phyloP scores from a whole-genome alignment of 2,888 invertebrate genomes.

The Netelia melanura region DNA sequence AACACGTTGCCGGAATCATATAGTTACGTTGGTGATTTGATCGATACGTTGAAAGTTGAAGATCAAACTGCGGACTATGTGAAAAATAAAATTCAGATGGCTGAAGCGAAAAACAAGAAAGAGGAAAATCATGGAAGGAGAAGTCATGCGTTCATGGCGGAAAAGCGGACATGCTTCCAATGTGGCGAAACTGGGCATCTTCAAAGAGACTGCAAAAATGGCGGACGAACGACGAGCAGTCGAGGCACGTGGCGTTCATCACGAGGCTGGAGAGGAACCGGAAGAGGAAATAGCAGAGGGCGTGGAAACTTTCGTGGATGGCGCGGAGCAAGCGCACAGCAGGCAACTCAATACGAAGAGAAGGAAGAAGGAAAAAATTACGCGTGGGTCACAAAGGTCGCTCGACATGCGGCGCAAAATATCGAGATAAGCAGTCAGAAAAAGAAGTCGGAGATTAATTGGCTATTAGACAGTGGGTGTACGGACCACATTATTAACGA shows the following conservation, averaged over 20 bases:
- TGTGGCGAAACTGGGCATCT: constrained; percentile 20
- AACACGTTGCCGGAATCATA: constrained; percentile 70
- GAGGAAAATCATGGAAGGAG: constrained; percentile 49
- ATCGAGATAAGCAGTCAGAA: neutral
- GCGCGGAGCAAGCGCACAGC: constrained; percentile 25
- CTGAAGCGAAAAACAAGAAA: constrained; percentile 54
- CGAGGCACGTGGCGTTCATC: constrained; percentile 21
- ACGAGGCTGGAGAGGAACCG: constrained; percentile 31
- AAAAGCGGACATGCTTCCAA: constrained; percentile 22
- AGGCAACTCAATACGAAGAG: constrained; percentile 20
- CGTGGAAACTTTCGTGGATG: constrained; percentile 15
- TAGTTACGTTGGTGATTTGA: constrained; percentile 72
- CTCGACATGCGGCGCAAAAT: constrained; percentile 17
- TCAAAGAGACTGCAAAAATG: constrained; percentile 25
- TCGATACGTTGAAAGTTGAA: constrained; percentile 71
- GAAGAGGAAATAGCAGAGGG: constrained; percentile 33
- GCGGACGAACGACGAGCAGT: constrained; percentile 12
- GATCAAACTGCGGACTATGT: constrained; percentile 74
- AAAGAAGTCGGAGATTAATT: constrained; percentile 45
- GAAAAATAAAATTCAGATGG: constrained; percentile 72
- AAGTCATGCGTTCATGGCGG: constrained; percentile 16
- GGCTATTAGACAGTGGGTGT: constrained; percentile 68
- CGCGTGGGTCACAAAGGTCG: constrained; percentile 17
- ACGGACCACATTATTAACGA: constrained; percentile 68
- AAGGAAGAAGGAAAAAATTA: neutral